phyloP scores from a whole-genome alignment of 2,888 invertebrate species.

The Hemaris fuciformis region DNA sequence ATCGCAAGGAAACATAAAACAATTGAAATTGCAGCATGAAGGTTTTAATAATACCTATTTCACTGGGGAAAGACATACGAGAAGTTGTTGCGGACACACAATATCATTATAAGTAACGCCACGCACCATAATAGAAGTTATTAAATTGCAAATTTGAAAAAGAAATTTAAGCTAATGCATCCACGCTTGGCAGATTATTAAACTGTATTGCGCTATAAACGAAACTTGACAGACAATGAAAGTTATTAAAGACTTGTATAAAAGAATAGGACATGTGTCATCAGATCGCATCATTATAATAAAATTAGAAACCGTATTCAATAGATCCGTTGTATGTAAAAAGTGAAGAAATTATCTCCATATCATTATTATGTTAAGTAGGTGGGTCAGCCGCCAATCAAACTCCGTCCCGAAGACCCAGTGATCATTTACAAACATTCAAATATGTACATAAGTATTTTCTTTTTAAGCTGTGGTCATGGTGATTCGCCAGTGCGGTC shows the following conservation, averaged over 20 bases:
- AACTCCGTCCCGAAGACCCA: slow-evolving; percentile 3
- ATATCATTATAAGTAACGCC: neutral
- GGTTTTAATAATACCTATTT: neutral
- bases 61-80: neutral
- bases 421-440: slow-evolving; percentile 6
- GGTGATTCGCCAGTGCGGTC: neutral
- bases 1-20: neutral
- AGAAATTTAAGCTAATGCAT: neutral
- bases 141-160: neutral
- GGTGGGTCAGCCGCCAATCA: slow-evolving; percentile 11
- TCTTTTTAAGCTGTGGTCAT: slow-evolving; percentile 1
- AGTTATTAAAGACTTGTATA: neutral
- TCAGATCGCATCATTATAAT: slow-evolving; percentile 2
- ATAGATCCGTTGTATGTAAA: neutral
- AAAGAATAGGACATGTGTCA: neutral
- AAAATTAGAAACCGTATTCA: neutral
- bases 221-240: neutral
- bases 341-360: neutral
- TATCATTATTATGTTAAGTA: slow-evolving; percentile 6
- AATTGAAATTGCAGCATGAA: too few relatives aligned
- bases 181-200: neutral
- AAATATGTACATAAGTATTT: slow-evolving; percentile 13
- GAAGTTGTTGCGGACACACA: neutral
- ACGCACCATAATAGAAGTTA: neutral
- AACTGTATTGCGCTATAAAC: neutral